Percentiles rank a stretch among this genome's conserved stretches.
phyloP scores from a whole-genome alignment of 2,888 invertebrate species.

The Clepsis dumicolana region DNA sequence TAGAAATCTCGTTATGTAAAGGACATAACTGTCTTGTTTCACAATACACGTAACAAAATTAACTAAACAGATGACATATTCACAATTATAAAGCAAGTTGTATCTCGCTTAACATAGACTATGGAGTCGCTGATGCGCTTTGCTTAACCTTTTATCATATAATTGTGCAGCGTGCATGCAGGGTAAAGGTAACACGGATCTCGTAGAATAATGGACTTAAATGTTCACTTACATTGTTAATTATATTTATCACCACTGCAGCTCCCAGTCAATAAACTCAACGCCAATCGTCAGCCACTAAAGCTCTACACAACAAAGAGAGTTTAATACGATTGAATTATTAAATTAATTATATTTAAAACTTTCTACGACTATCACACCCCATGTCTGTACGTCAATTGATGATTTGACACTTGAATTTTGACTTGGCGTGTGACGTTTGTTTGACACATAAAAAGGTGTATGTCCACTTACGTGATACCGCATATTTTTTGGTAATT shows the following conservation, averaged over 20 bases:
- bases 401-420: neutral
- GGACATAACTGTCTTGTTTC: constrained; percentile 31
- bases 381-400: constrained; percentile 16
- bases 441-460: neutral
- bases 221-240: constrained; percentile 33
- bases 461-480: neutral
- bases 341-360: constrained; percentile 4
- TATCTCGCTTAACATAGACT: neutral
- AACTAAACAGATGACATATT: neutral
- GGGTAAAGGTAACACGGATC: constrained; percentile 17
- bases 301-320: constrained; percentile 11
- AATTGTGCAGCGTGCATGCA: constrained; percentile 39
- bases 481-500: no score
- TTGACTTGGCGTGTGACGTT: neutral
- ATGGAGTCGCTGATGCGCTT: neutral
- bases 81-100: neutral
- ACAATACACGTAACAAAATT: constrained; percentile 4
- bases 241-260: neutral
- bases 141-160: neutral
- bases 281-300: constrained; percentile 17
- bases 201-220: neutral
- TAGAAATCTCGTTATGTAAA: constrained; percentile 36
- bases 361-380: constrained; percentile 29
- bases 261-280: neutral
- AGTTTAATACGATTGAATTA: neutral